These are phyloP conservation scores for Mycteria americana DNA, from an alignment of 2,797 vertebrate genomes.

Conservation along the genomic window DNA sequence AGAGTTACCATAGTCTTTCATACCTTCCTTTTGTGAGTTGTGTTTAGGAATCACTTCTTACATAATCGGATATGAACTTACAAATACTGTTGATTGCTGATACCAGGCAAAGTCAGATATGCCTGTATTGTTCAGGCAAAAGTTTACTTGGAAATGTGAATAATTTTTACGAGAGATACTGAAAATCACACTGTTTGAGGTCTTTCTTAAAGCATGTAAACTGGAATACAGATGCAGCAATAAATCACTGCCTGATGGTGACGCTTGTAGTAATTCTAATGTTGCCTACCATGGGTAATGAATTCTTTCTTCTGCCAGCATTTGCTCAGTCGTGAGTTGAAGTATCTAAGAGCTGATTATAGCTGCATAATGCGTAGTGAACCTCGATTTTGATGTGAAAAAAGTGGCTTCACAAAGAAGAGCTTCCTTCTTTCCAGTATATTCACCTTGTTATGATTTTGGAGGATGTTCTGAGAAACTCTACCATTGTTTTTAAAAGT, in stretches of 20 bases:
- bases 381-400: background rate
- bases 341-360: background rate
- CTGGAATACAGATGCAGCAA: background rate
- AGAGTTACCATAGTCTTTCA: background rate
- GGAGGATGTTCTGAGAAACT: background rate
- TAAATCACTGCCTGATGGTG: background rate
- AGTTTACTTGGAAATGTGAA: background rate
- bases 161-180: background rate
- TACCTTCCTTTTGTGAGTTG: background rate
- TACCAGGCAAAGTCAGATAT: background rate
- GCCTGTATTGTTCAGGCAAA: background rate
- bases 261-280: background rate
- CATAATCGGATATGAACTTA: rapidly evolving
- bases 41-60: background rate
- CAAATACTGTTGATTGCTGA: background rate
- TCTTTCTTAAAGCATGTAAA: background rate
- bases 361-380: background rate
- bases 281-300: background rate
- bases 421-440: background rate
- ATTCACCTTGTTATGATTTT: background rate
- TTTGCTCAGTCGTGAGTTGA: background rate
- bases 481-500: background rate
- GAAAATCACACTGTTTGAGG: background rate
- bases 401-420: background rate
- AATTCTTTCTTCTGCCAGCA: background rate